phyloP scores from a whole-genome alignment of 2,888 invertebrate species.

The Drosophila recens region DNA sequence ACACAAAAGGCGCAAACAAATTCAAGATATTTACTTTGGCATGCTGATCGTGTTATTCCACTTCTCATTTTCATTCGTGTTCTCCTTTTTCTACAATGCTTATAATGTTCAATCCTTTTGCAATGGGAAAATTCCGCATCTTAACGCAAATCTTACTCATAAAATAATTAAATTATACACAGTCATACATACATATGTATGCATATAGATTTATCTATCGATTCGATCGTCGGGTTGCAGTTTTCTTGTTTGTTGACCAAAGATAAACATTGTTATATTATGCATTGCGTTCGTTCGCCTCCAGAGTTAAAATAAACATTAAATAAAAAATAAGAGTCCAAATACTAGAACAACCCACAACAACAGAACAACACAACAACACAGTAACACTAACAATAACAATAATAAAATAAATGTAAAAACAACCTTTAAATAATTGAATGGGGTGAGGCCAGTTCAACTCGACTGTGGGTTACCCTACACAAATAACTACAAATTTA shows the following conservation, averaged over 20 bases:
- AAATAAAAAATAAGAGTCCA: slow-evolving; percentile 46
- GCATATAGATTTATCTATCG: slow-evolving; percentile 13
- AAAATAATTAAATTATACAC: slow-evolving; percentile 7
- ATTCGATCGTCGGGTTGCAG: slow-evolving; percentile 17
- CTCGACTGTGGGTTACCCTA: slow-evolving; percentile 16
- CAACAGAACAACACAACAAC: slow-evolving; percentile 1
- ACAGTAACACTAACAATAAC: neutral
- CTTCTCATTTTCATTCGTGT: neutral
- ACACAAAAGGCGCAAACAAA: slow-evolving; percentile 19
- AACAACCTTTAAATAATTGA: slow-evolving; percentile 15
- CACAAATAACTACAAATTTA: neutral
- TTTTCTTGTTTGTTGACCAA: slow-evolving; percentile 37
- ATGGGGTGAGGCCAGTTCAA: neutral
- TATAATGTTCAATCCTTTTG: slow-evolving; percentile 3
- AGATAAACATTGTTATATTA: slow-evolving; percentile 70
- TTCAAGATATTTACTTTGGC: slow-evolving; percentile 14
- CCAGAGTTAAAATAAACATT: slow-evolving; percentile 48
- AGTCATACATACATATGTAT: slow-evolving; percentile 2
- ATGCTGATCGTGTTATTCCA: neutral
- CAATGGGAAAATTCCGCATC: slow-evolving; percentile 1
- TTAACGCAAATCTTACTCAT: neutral
- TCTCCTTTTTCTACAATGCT: neutral
- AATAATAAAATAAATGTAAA: slow-evolving; percentile 19
- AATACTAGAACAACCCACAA: slow-evolving; percentile 5
- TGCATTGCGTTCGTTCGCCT: slow-evolving; percentile 43